Percentiles rank a stretch among this genome's conserved stretches.
phyloP scores from a whole-genome alignment of 2,888 invertebrate genomes.

The Torymus aiolomorphi region DNA sequence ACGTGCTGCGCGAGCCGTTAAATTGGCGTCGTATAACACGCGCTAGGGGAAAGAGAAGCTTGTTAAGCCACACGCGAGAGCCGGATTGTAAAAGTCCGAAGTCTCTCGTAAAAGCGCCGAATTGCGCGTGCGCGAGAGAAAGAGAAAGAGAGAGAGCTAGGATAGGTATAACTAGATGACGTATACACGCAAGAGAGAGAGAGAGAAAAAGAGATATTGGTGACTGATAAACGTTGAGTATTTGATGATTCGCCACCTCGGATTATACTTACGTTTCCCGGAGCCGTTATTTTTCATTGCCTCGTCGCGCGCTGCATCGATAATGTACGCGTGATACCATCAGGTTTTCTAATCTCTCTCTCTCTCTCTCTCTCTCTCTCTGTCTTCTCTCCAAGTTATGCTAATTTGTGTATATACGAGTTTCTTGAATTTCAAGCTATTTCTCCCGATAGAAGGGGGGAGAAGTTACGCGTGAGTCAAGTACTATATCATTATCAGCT shows the following conservation, averaged over 20 bases:
- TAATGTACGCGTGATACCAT: conserved; percentile 19
- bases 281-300: conserved; percentile 32
- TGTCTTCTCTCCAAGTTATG: conserved; percentile 20
- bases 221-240: conserved; percentile 13
- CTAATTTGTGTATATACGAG: neutral
- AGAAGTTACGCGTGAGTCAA: no score
- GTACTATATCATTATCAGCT: neutral
- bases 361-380: no score
- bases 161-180: conserved; percentile 25
- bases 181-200: conserved; percentile 5
- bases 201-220: conserved; percentile 29
- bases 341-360: conserved; percentile 13
- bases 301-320: conserved; percentile 5
- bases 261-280: neutral
- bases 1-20: conserved; percentile 41
- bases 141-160: no score
- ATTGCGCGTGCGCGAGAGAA: conserved; percentile 16
- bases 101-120: conserved; percentile 40
- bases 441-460: no score
- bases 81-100: conserved; percentile 46
- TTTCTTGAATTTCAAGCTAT: no score
- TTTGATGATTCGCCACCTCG: conserved; percentile 9
- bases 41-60: conserved; percentile 17
- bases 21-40: conserved; percentile 37
- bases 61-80: conserved; percentile 32